Conservation (phyloP, 2,888 invertebrate genomes). For the Dione vanillae region DNA sequence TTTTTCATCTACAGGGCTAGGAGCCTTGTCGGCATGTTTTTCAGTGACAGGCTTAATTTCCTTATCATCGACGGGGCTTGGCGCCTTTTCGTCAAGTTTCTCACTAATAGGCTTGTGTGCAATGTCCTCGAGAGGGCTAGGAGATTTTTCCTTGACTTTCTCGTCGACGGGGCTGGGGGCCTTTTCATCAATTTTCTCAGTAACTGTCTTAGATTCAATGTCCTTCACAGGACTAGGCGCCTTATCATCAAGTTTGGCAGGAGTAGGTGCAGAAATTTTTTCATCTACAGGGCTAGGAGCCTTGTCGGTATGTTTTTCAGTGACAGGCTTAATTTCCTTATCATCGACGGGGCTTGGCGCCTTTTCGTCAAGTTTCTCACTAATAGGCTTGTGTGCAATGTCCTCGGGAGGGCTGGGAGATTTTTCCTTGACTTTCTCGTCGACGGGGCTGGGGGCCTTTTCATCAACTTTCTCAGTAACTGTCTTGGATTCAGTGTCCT, state of each 20-base stretch:
- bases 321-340: background rate
- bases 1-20: conserved; percentile 38
- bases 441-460: background rate
- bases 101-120: background rate
- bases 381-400: background rate
- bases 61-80: conserved; percentile 34
- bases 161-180: background rate
- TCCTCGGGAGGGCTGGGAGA: conserved; percentile 1
- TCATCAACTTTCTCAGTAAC: background rate
- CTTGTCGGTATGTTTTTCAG: too few relatives aligned
- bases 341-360: background rate
- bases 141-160: conserved; percentile 21
- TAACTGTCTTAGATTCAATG: conserved; percentile 15
- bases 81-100: conserved; percentile 35
- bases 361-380: too few relatives aligned
- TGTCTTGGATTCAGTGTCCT: background rate
- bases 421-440: conserved; percentile 11
- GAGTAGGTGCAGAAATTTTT: too few relatives aligned
- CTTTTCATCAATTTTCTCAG: background rate
- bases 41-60: conserved; percentile 25
- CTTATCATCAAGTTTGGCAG: too few relatives aligned
- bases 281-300: too few relatives aligned
- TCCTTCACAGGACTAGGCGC: conserved; percentile 22
- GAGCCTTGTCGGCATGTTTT: conserved; percentile 34
- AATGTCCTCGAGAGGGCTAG: conserved; percentile 31